Evolutionary conservation across 1,140 invertebrate genomes (phyloP).

Genomic region (Nasonia vitripennis): DNA sequence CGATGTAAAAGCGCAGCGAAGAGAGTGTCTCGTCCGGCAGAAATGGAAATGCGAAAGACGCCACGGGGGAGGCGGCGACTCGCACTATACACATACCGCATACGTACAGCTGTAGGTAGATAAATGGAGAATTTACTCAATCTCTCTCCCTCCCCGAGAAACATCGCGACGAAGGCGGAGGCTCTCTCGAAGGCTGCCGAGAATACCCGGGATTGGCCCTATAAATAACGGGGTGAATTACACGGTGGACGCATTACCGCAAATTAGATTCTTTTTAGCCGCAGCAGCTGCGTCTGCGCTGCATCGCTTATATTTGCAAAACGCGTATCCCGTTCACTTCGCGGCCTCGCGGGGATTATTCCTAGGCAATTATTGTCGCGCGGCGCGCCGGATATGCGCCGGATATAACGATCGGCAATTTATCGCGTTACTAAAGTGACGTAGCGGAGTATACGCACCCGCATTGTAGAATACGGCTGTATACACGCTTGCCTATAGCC

Average conservation of each 20-base stretch:
- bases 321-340: background rate
- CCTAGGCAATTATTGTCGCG: constrained; percentile 33
- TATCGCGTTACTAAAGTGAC: background rate
- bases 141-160: constrained; percentile 9
- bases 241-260: constrained; percentile 54
- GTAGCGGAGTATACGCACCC: background rate
- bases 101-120: constrained; percentile 35
- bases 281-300: background rate
- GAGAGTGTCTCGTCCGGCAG: background rate
- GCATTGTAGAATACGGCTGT: background rate
- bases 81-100: background rate
- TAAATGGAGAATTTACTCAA: constrained; percentile 49
- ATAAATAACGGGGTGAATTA: constrained; percentile 58
- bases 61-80: background rate
- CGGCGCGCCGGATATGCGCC: constrained; percentile 4
- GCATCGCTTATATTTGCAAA: background rate
- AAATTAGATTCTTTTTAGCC: constrained; percentile 53
- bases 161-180: constrained; percentile 36
- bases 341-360: background rate
- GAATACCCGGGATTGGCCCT: constrained; percentile 54
- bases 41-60: constrained; percentile 18
- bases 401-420: constrained; percentile 37
- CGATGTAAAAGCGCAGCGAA: background rate
- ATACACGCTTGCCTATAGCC: background rate
- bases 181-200: constrained; percentile 30